Base-by-base conservation (phyloP, 2,888 invertebrate species). In the Chaitophorus viminalis region DNA sequence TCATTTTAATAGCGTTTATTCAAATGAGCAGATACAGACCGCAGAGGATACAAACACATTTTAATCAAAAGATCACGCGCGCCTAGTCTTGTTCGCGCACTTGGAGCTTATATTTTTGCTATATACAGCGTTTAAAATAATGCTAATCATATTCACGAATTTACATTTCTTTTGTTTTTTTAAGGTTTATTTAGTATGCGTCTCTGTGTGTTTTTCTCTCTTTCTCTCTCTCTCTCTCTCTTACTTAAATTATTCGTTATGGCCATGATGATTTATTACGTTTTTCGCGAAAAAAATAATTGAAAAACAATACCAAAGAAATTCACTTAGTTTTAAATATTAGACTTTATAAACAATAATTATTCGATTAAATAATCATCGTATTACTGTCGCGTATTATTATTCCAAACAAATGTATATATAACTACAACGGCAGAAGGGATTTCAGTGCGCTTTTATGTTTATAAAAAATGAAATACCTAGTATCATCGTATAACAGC, bases 1-100 rank as follows among this genome's bases (percentile, higher is more conserved):
- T 74, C 74, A 74, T 87, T 87, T 78, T 87, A 87, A 87, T 87
- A 87, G 79, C 86, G 79, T 87, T 87, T 87, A 87, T 87, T 87
- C 79, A 87, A 87, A 87, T 87, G 86, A 87, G 86, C 78, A 70
- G 78, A 68, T 74, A 82, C 54, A 68, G 68, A 75, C 52, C 83
- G 60, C 74, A 54, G 76, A 76, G 11, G 68, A 81, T 68, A 74
- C 79, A 74, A 79, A 79, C 86, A 74, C 74, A 39, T 87, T 87
- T 87, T 87, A 79, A 87, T 87, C 79, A 87, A 87, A 87, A 87
- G 79, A 87, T 87, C 79, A 87, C 79, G 74, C 39, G 83, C 36
- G 65, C 36, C 79, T 36, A 52, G 78, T 77, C 78, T 70, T 78
- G 85, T 86, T 78, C 70, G 77, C 70, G 78, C 68, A 31, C 76